Conservation (phyloP, 2,797 vertebrate species). For the Trematomus bernacchii region DNA sequence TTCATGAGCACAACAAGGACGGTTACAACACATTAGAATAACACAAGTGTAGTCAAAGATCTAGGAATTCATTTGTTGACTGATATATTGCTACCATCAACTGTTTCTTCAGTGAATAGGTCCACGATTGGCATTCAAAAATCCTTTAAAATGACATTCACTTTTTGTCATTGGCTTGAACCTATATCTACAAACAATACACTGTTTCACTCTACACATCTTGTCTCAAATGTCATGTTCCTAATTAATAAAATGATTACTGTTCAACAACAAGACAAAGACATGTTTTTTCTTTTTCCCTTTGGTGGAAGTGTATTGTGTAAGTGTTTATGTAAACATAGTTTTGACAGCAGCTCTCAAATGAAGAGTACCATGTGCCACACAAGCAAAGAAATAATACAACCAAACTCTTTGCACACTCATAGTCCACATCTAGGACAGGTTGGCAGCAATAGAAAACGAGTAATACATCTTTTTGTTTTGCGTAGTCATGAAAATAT, state of each 20-base stretch:
- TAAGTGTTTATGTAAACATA: conserved; percentile 95
- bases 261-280: conserved; percentile 92
- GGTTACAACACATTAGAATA: conserved; percentile 34
- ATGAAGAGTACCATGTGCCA: conserved; percentile 90
- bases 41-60: conserved; percentile 27
- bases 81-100: conserved; percentile 47
- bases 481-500: conserved; percentile 95
- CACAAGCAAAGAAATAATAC: conserved; percentile 84
- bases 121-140: conserved; percentile 44
- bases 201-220: conserved; percentile 62
- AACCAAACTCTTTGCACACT: conserved; percentile 81
- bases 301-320: conserved; percentile 96
- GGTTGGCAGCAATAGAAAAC: conserved; percentile 92
- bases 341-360: conserved; percentile 91
- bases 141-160: conserved; percentile 67
- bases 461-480: conserved; percentile 90
- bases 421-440: conserved; percentile 81
- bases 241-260: conserved; percentile 85
- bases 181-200: conserved; percentile 59
- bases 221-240: conserved; percentile 86
- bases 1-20: conserved; percentile 43
- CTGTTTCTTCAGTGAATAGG: conserved; percentile 38
- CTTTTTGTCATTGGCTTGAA: conserved; percentile 52
- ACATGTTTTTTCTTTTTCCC: conserved; percentile 86
- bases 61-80: conserved; percentile 19